Base-by-base conservation (phyloP, 1,140 invertebrate genomes). In the Conus betulinus region DNA sequence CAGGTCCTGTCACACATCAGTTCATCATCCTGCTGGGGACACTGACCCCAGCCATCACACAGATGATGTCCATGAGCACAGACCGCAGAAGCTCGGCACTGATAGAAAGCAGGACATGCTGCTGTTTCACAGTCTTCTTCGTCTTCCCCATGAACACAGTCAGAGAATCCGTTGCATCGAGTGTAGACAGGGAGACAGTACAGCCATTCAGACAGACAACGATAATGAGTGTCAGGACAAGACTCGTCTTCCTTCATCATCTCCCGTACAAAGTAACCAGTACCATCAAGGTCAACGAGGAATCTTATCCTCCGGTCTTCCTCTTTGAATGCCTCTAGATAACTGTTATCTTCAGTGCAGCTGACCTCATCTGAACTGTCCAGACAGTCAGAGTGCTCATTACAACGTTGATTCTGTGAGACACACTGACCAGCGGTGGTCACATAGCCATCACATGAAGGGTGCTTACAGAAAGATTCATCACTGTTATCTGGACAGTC, bases 11-110 rank as follows among this genome's bases (percentile, higher is more conserved):
- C 39, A 39, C 84, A 85, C 17, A 85, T 39, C 63, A 27, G 27
- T 60, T 85, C 84, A 60, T 85, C 84, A 63, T 85, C 84, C 27
- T 53, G 84, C 20, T 85, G 60, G 3, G 60, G 63, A 74, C 84
- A 85, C 27, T 85, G 84, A 27, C 63, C 27, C 63, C 63, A n/a
- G 27, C 84, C 63, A 55, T 85, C 84, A 53, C 84, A 85, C 63
- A 85, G 20, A 60, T 85, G 67, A 11, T 67, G 20, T 39, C n/a
- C 63, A 74, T 85, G 60, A 11, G 76, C 13, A 52, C 84, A 85
- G 5, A 85, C 67, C 13, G 5, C 10, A 27, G 84, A 85, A 13
- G 5, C 25, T 17, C 63, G 39, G 71, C 84, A 85, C 13, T 60
- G 60, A 55, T 85, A 85, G 60, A 74, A 74, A 20, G 67, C 84